Percentiles rank a stretch among this genome's conserved stretches.
phyloP scores from a whole-genome alignment of 1,140 invertebrate genomes.

The Heliconius himera region DNA sequence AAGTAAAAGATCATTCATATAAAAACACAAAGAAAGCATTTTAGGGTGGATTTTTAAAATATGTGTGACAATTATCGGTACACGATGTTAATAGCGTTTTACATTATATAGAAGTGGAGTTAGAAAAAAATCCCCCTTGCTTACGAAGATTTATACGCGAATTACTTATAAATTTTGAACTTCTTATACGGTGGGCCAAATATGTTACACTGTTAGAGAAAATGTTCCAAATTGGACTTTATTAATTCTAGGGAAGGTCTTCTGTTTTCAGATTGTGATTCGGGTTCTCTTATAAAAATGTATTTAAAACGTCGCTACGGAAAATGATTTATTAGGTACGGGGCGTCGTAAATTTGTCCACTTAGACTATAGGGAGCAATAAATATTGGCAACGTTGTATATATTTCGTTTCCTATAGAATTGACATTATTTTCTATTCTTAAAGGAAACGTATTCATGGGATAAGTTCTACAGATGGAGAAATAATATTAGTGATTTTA shows the following conservation, averaged over 20 bases:
- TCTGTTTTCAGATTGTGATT: slow-evolving; percentile 47
- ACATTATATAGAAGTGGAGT: slow-evolving; percentile 61
- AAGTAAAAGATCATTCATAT: slow-evolving; percentile 50
- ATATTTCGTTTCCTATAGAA: slow-evolving; percentile 43
- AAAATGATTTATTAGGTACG: slow-evolving; percentile 77
- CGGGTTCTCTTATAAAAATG: slow-evolving; percentile 78
- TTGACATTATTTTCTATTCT: slow-evolving; percentile 40
- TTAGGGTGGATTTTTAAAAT: slow-evolving; percentile 71
- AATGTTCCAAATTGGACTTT: slow-evolving; percentile 17
- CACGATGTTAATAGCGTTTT: slow-evolving; percentile 77
- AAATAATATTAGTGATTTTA: neutral
- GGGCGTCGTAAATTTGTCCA: slow-evolving; percentile 79
- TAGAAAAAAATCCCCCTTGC: slow-evolving; percentile 64
- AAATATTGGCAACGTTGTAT: slow-evolving; percentile 61
- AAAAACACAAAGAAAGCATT: slow-evolving; percentile 58
- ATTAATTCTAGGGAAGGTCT: neutral
- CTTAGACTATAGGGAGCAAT: slow-evolving; percentile 68
- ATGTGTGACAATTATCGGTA: slow-evolving; percentile 80
- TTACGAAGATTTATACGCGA: slow-evolving; percentile 78
- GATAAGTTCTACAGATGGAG: neutral
- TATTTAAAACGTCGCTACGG: slow-evolving; percentile 77
- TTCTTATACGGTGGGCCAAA: slow-evolving; percentile 42
- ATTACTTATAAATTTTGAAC: slow-evolving; percentile 78
- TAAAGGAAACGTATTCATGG: slow-evolving; percentile 21
- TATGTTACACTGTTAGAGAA: neutral